Evolutionary conservation across 2,888 invertebrate genomes (phyloP), one percentile per base, ranked within the genome.

Genomic region (Leucophora obtusa): DNA sequence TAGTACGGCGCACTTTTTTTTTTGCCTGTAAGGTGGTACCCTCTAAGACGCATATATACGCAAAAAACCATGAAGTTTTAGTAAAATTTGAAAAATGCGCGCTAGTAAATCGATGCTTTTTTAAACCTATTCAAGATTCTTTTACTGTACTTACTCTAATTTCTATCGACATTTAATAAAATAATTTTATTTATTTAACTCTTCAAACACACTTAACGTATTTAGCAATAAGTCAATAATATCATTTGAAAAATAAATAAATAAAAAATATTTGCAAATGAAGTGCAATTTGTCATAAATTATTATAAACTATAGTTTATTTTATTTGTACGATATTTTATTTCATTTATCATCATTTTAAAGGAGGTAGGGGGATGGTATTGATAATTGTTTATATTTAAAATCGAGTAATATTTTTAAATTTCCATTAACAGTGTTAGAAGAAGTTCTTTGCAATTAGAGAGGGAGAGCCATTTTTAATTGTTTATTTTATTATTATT

Each of bases 201-300:
- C 15, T 72, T 21, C 14, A 56, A 72, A 58, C 14, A 50, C 11
- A 53, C 51, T 56, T 56, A 9, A 3, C 28, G 28, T 50, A 24
- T 18, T 59, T 17, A 10, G 15, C 11, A 18, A 38, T 59, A 38
- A 59, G 9, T 18, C 59, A 59, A 59, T 18, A 38, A 59, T 38
- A 11, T 14, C 11, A 17, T 14, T 43, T 43, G 14, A 18, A 21
- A 53, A 53, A 10, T 11, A 18, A 51, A 6, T n/a, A 33, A 43
- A 21, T 59, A 38, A n/a, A n/a, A n/a, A n/a, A n/a, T n/a, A n/a
- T n/a, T n/a, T n/a, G n/a, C n/a, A n/a, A n/a, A n/a, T n/a, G n/a
- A n/a, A n/a, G 47, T 56, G 24, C 35, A 73, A 73, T 65, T 73
- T 66, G 51, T 59, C 43, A 53, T 73, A 72, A 50, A 56, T 63